Base-by-base conservation (phyloP, 2,888 invertebrate species). In the Agonopterix alstromeriana region DNA sequence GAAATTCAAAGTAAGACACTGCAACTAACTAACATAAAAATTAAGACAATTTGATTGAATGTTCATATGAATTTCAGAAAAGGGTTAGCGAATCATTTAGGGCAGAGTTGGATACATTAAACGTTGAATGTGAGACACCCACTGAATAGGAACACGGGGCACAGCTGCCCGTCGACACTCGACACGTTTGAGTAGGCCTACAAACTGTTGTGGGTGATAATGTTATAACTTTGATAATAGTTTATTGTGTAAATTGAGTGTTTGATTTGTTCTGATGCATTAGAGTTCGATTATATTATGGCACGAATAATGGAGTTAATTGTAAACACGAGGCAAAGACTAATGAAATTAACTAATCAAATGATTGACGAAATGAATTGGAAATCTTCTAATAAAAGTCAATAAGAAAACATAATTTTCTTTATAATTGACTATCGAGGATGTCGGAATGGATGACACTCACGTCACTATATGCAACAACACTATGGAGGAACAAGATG, bases 131-230 rank as follows among this genome's bases (percentile, higher is more conserved):
- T 56, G 63, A 63, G 60, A 68, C 72, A 67, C 74, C 73, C 70
- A 75, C 74, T 57, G 55, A 48, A 46, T 50, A 57, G 56, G 51
- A 50, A 54, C 65, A 59, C 63, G 63, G 65, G 68, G 67, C 68
- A 65, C 68, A 65, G 65, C 67, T 67, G 68, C 64, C 65, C 58
- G 55, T 61, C 59, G 65, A 65, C 63, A 38, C 38, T 38, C 9
- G 36, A 36, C 36, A 65, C 57, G 59, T 66, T 68, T 70, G 75
- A 70, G 75, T 76, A 74, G 75, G 75, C 70, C 62, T 61, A 61
- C 57, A 53, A 62, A 60, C 56, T 54, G 56, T 56, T 53, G 72
- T 74, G 73, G 70, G 75, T 66, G 67, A 72, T 70, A 65, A 69
- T 64, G 55, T 60, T 62, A 61, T 59, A 61, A 61, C 57, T 60